A percentile compares a stretch with the other conserved stretches of the same genome.
phyloP scores from a whole-genome alignment of 1,140 invertebrate genomes.

The Drosophila triauraria region DNA sequence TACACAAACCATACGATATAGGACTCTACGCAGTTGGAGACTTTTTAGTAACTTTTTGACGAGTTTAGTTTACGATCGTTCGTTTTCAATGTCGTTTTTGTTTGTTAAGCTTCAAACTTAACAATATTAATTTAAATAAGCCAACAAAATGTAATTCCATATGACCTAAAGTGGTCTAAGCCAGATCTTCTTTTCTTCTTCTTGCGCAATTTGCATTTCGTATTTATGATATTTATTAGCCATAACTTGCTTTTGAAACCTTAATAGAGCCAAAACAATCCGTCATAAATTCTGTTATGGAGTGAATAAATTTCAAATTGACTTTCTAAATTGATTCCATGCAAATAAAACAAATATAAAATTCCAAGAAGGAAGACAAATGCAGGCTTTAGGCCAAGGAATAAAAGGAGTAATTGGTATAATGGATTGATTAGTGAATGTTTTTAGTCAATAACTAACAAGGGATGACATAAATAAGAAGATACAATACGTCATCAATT shows the following conservation, averaged over 20 bases:
- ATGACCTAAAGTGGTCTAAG: neutral
- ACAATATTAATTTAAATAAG: neutral
- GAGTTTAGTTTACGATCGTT: neutral
- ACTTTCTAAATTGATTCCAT: neutral
- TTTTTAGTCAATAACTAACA: neutral
- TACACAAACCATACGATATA: constrained; percentile 6
- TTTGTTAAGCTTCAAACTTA: too few species aligned
- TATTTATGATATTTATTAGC: constrained; percentile 36
- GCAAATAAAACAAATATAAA: constrained; percentile 11
- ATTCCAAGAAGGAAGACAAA: constrained; percentile 6
- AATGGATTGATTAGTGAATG: neutral
- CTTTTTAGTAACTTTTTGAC: neutral
- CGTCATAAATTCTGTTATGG: constrained; percentile 49
- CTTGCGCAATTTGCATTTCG: constrained; percentile 21
- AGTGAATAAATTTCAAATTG: constrained; percentile 41
- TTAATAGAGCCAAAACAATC: constrained; percentile 27
- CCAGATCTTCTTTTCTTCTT: too few species aligned
- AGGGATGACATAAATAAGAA: neutral
- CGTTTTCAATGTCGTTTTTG: constrained; percentile 3
- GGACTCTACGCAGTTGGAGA: neutral
- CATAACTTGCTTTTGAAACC: constrained; percentile 47
- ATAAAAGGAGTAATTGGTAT: constrained; percentile 10
- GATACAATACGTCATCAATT: too few species aligned
- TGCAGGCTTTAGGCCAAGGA: too few species aligned
- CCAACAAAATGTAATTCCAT: neutral